Evolutionary conservation across 2,888 invertebrate genomes (phyloP), one percentile per base, ranked within the genome.

Genomic region (Altica lythri): DNA sequence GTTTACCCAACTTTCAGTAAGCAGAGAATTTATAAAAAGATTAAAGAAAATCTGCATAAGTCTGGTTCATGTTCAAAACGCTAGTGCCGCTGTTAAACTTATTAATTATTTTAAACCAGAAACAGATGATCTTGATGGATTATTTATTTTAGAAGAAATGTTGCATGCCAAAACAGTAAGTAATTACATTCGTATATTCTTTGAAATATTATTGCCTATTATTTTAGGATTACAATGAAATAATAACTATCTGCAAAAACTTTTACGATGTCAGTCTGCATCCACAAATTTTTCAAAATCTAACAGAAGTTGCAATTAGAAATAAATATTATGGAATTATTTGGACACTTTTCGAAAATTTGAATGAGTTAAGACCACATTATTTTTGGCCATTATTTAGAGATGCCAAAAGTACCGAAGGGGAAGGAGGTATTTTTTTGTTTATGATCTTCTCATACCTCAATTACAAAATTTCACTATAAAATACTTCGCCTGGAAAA

Each of bases 311-410:
- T 29, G 81, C 84, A 0, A 65, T 86, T 45, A 80, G 77, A 51
- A 62, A 72, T 5, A 76, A 76, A 19, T 79, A 80, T 56, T 68
- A 74, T 1, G 77, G 80, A 0, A 57, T 80, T 2, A 79, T 81
- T 0, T 59, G 80, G 22, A 75, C 76, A 30, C 53, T 83, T 60
- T 77, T 84, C 35, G 71, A 63, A 44, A 59, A 61, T 40, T 52
- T 72, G 6, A 12, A 49, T 14, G 44, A 48, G 14, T 51, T 83
- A 2, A 77, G 84, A 10, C 78, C 84, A 0, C 86, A 87, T 62
- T 87, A 82, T 68, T 86, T 86, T 68, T 86, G 86, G 86, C 85
- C 86, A 0, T 71, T 86, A 44, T 54, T 87, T 37, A 43, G 84
- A 13, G 75, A 79, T 1, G 76, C 75, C 5, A 77, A 79, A 0